These are phyloP conservation scores for Danio kyathit DNA, from an alignment of 2,797 vertebrate genomes.

Conservation along the genomic window DNA sequence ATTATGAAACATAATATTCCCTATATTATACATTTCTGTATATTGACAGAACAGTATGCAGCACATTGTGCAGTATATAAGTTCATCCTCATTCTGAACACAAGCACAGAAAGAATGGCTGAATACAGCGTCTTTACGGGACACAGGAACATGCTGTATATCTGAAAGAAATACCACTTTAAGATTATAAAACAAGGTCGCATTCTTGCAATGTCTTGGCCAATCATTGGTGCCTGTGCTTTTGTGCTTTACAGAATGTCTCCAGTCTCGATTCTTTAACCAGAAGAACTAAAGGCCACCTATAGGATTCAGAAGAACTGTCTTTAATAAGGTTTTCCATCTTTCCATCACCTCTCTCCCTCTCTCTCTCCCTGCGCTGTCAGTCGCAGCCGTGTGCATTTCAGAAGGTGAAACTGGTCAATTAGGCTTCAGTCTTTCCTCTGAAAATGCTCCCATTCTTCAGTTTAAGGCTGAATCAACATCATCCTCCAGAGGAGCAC, in stretches of 20 bases:
- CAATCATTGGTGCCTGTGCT: not conserved
- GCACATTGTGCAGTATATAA: not conserved
- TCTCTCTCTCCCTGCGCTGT: constrained; percentile 30
- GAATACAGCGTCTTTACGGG: not conserved
- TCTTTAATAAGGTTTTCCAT: constrained; percentile 49
- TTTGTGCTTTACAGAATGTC: constrained; percentile 3
- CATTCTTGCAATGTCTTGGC: not conserved
- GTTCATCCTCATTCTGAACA: not conserved
- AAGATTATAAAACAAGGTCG: not conserved
- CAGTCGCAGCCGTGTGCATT: constrained; percentile 47
- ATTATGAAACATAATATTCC: no score
- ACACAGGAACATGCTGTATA: not conserved
- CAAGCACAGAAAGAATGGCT: not conserved
- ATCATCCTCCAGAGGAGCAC: constrained; percentile 36
- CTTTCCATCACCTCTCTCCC: constrained; percentile 3
- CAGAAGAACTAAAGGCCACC: constrained; percentile 33
- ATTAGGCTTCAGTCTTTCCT: constrained; percentile 57
- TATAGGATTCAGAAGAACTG: not conserved
- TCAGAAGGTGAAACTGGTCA: constrained; percentile 61
- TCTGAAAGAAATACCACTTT: not conserved
- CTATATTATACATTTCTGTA: no score
- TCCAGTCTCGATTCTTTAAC: constrained; percentile 19
- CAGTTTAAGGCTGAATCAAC: constrained; percentile 48
- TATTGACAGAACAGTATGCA: no score
- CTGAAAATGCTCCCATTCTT: constrained; percentile 50